These are phyloP conservation scores for Psophia crepitans DNA, from an alignment of 2,113 vertebrate species.

Conservation along the genomic window DNA sequence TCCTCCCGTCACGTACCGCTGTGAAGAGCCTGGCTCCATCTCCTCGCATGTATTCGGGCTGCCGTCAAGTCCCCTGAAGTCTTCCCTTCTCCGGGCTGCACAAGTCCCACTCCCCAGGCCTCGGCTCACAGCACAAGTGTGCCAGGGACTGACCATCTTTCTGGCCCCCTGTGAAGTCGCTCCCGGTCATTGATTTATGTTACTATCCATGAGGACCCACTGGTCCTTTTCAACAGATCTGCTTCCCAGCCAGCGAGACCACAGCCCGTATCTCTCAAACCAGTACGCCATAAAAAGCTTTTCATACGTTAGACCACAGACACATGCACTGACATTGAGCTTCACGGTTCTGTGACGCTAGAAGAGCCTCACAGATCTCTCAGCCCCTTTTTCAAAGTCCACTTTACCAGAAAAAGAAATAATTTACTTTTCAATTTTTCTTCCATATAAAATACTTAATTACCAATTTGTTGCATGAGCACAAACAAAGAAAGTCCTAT, in stretches of 20 bases:
- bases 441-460: neutral
- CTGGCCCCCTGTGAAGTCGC: neutral
- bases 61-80: neutral
- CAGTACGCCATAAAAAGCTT: neutral
- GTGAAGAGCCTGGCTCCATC: neutral
- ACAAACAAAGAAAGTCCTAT: neutral
- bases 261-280: neutral
- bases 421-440: neutral
- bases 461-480: neutral
- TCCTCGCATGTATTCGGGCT: neutral
- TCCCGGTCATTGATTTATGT: neutral
- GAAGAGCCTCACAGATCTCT: neutral
- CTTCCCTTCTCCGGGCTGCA: neutral
- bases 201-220: rapidly evolving
- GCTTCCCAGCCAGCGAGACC: neutral
- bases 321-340: neutral
- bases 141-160: neutral
- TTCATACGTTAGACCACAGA: neutral
- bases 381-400: neutral
- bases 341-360: neutral
- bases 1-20: rapidly evolving
- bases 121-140: neutral
- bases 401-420: neutral
- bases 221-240: neutral
- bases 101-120: neutral